Percentiles rank a stretch among this genome's conserved stretches.
Evolutionary conservation across 1,140 invertebrate species (phyloP).

Genomic region (Euborellia annulipes): DNA sequence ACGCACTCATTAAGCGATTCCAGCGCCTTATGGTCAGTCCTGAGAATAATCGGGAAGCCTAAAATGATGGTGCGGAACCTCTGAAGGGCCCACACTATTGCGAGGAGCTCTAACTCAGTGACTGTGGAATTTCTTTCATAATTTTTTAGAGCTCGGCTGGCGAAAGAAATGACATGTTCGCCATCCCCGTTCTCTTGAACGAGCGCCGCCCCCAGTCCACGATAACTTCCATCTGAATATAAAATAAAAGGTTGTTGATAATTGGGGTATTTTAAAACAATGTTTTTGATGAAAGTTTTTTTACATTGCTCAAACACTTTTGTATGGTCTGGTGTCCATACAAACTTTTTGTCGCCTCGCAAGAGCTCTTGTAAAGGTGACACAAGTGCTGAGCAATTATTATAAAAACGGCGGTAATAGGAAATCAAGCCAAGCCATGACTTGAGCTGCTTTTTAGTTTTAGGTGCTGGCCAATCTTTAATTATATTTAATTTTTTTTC

Average conservation of each 20-base stretch:
- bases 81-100: constrained; percentile 24
- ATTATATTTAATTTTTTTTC: constrained; percentile 14
- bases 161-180: constrained; percentile 12
- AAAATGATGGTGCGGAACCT: constrained; percentile 24
- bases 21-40: constrained; percentile 2
- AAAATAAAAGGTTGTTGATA: constrained; percentile 13
- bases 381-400: constrained; percentile 14
- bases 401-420: constrained; percentile 26
- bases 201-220: not conserved
- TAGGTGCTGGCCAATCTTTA: constrained; percentile 17
- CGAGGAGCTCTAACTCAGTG: constrained; percentile 27
- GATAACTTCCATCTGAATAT: constrained; percentile 7
- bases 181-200: not conserved
- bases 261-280: constrained; percentile 10
- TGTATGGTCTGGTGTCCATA: constrained; percentile 5
- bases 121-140: constrained; percentile 22
- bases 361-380: constrained; percentile 19
- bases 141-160: constrained; percentile 16
- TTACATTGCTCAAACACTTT: constrained; percentile 4
- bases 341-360: constrained; percentile 14
- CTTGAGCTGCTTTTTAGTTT: constrained; percentile 21
- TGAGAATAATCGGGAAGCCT: not conserved
- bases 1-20: too few relatives aligned
- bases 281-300: not conserved
- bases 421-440: constrained; percentile 28